Conservation (phyloP, 2,113 vertebrate species). For the Indicator maculatus region DNA sequence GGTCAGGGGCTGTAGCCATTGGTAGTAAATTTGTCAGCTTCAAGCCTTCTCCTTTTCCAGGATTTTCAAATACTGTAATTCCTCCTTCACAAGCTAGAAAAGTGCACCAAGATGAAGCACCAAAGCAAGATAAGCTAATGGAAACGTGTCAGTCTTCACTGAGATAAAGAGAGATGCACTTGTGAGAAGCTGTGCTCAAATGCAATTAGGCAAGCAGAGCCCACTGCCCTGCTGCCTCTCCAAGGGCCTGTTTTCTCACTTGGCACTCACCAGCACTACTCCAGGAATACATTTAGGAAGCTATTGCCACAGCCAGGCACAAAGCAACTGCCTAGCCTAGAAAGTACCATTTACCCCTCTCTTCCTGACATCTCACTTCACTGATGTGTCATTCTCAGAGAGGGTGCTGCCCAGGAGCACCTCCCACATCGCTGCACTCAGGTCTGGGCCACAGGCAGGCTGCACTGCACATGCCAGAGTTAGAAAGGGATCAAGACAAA, state of each 20-base stretch:
- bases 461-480: not conserved
- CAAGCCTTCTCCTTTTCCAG: not conserved
- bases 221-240: not conserved
- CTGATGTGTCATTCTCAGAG: not conserved
- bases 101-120: not conserved
- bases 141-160: not conserved
- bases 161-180: not conserved
- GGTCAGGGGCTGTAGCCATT: not conserved
- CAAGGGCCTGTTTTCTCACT: not conserved
- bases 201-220: not conserved
- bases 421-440: accelerated
- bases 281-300: not conserved
- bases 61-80: not conserved
- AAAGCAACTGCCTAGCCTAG: not conserved
- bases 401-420: not conserved
- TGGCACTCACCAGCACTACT: not conserved
- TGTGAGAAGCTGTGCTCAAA: not conserved
- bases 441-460: accelerated
- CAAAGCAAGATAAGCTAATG: not conserved
- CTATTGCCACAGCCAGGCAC: not conserved
- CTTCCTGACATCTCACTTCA: not conserved
- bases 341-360: not conserved
- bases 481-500: not conserved
- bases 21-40: not conserved
- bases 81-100: not conserved